Base-by-base conservation (phyloP, 2,797 vertebrate species). In the Somateria mollissima region DNA sequence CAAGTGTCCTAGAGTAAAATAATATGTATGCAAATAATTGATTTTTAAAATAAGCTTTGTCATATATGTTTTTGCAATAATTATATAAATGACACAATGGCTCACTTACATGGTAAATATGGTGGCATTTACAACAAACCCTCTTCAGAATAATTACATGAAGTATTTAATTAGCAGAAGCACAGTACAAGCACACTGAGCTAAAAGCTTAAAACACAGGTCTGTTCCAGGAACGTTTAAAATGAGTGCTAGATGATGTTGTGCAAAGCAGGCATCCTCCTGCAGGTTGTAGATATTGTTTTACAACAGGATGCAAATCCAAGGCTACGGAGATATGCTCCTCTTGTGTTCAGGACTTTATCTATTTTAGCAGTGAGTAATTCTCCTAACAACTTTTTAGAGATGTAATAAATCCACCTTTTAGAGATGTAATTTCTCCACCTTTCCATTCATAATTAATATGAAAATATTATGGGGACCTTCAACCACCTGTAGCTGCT, bases 301-400 rank as follows among this genome's bases (percentile, higher is more conserved):
- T 94, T 92, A 92, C 12, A 87, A 53, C n/a, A 83, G 65, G 32
- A 49, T 77, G 70, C n/a, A 87, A 89, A 87, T 32, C 53, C 51
- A 66, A 79, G 36, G 47, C 87, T 87, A 60, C 53, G 6, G 57
- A 70, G n/a, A 71, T 64, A 67, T 0, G 0, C 41, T 66, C 64
- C 45, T 72, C 47, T 73, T 30, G 90, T 77, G 58, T 51, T 71
- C 77, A 67, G 53, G 43, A 47, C 30, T 81, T 94, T 72, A 91
- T 91, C 79, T 80, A 58, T 41, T 65, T 49, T 11, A 80, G 39
- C 32, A 85, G 57, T 27, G n/a, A 92, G 45, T 51, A 87, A 85
- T 80, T 64, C 27, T 30, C 39, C 49, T 87, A 53, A 56, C 57
- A 41, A 1, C 45, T 90, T 87, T 41, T 61, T 89, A 74, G 18